These are phyloP conservation scores for Bilobella aurantiaca DNA, from an alignment of 1,140 invertebrate species.

Conservation along the genomic window DNA sequence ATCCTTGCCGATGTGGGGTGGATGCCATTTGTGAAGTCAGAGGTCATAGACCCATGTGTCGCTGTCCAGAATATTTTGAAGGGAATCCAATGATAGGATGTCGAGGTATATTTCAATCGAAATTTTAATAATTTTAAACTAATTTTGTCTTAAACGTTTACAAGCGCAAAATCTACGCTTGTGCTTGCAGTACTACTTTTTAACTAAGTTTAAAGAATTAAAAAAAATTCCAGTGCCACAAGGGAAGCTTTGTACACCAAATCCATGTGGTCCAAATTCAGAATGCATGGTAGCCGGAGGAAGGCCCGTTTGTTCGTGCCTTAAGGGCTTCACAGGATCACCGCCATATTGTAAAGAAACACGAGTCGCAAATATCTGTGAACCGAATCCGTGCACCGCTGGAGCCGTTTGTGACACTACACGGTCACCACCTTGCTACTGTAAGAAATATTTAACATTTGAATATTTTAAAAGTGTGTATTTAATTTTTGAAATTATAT, in stretches of 20 bases:
- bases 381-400: conserved; percentile 48
- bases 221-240: conserved; percentile 83
- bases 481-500: too few relatives aligned
- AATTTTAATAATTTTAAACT: background rate
- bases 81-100: conserved; percentile 61
- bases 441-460: too few relatives aligned
- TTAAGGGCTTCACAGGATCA: conserved; percentile 38
- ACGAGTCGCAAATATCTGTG: conserved; percentile 62
- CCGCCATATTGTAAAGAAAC: conserved; percentile 59
- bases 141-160: conserved; percentile 15
- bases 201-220: too few relatives aligned
- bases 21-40: conserved; percentile 77
- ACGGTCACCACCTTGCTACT: conserved; percentile 65
- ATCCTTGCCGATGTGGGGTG: conserved; percentile 71
- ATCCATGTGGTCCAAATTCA: conserved; percentile 71
- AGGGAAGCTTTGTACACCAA: conserved; percentile 69
- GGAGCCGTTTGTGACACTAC: conserved; percentile 68
- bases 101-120: conserved; percentile 32
- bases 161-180: too few relatives aligned
- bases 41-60: conserved; percentile 73
- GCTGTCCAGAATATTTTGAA: conserved; percentile 65
- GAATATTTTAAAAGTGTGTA: too few relatives aligned
- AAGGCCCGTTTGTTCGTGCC: conserved; percentile 43
- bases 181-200: too few relatives aligned
- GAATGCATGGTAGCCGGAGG: conserved; percentile 58